These are phyloP conservation scores for Fregetta grallaria DNA, from an alignment of 2,113 vertebrate genomes.

Conservation along the genomic window DNA sequence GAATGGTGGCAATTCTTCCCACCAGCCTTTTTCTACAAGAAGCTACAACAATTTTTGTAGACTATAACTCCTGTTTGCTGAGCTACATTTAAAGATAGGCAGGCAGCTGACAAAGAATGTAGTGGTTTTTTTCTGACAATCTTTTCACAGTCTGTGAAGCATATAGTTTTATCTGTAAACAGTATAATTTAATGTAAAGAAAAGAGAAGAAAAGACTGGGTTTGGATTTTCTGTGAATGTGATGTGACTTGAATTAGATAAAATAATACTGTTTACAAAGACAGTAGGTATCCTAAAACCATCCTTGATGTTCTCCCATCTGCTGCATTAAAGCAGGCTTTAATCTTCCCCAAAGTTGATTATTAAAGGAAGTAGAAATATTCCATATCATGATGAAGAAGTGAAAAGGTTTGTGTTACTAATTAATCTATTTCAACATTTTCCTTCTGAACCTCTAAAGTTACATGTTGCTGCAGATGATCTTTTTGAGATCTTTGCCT, in stretches of 20 bases:
- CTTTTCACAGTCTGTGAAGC: neutral
- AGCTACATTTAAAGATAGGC: neutral
- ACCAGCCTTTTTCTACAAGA: neutral
- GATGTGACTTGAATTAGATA: neutral
- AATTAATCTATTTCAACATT: neutral
- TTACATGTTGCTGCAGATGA: neutral
- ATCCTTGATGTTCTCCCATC: neutral
- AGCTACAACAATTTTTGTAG: neutral
- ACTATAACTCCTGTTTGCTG: neutral
- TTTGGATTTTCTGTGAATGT: neutral
- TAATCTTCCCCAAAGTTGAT: neutral
- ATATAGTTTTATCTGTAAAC: neutral
- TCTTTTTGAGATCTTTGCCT: neutral
- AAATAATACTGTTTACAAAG: conserved; percentile 9
- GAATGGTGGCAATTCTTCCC: neutral
- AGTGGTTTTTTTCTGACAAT: neutral
- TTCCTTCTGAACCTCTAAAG: neutral
- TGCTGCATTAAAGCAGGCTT: neutral
- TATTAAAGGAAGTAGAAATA: neutral
- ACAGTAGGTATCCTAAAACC: neutral
- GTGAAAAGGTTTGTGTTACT: neutral
- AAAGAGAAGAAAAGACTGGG: neutral
- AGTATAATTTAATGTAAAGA: neutral
- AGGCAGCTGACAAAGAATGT: neutral
- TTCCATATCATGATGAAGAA: neutral